Conservation (phyloP, 1,140 invertebrate species). For the Metaphire vulgaris region DNA sequence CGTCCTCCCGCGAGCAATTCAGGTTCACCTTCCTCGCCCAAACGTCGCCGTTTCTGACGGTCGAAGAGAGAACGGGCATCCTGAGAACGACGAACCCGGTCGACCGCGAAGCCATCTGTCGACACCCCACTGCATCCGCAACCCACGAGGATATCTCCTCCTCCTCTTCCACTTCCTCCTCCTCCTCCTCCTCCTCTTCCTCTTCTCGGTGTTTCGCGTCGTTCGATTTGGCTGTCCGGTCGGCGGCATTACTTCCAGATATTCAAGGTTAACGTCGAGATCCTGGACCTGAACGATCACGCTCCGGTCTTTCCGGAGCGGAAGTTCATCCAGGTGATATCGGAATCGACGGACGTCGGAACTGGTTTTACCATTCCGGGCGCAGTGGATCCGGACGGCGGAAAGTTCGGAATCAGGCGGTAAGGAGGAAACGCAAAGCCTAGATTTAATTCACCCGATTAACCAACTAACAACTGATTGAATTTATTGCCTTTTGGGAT, state of each 20-base stretch:
- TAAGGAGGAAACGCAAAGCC: too few relatives aligned
- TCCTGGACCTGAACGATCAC: conserved; percentile 83
- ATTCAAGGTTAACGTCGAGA: conserved; percentile 38
- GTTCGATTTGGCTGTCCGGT: conserved; percentile 10
- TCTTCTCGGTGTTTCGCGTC: not conserved
- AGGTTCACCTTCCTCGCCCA: conserved; percentile 20
- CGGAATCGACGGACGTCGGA: conserved; percentile 50
- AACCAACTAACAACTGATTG: too few relatives aligned
- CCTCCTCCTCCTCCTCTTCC: not conserved
- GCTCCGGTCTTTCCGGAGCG: conserved; percentile 65
- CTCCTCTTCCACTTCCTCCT: too few relatives aligned
- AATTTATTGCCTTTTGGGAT: too few relatives aligned
- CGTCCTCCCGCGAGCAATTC: not conserved
- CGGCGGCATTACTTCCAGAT: conserved; percentile 34
- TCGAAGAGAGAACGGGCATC: conserved; percentile 22
- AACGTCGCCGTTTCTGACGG: conserved; percentile 4
- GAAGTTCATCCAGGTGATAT: conserved; percentile 33
- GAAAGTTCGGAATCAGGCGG: not conserved
- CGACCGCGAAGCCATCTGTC: conserved; percentile 23
- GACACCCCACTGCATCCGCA: too few relatives aligned
- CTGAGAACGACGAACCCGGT: conserved; percentile 15
- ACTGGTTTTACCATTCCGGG: conserved; percentile 59
- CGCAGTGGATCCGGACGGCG: conserved; percentile 16
- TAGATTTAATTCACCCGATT: too few relatives aligned
- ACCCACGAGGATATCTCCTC: too few relatives aligned